Base-by-base conservation (phyloP, 2,888 invertebrate genomes). In the Rutpela maculata region DNA sequence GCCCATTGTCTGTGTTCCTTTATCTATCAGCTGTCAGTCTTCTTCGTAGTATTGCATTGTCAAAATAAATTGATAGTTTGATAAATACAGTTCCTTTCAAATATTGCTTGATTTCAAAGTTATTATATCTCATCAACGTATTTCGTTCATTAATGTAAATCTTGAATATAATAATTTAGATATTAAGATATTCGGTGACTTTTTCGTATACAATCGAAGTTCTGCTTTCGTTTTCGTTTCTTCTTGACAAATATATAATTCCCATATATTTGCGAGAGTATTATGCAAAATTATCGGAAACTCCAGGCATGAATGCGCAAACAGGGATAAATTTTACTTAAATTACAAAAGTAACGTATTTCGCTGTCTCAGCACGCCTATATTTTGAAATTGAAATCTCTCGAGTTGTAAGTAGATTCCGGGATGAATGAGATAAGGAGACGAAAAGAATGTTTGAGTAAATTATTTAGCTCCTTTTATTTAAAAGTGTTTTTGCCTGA, bases 241-340 rank as follows among this genome's bases (percentile, higher is more conserved):
- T 43, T 43, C 12, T 43, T 43, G 15, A 43, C 43, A 43, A 43
- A 15, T 15, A 9, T 43, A 43, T 2, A 50, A 50, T 50, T 50
- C n/a, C 3, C n/a, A 50, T 50, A 50, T 50, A 50, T 50, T 50
- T 50, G 2, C n/a, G 50, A n/a, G n/a, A n/a, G 15, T 50, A 50
- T 50, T 50, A 50, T 50, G 50, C n/a, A 50, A 50, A 50, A n/a
- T 50, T 50, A 50, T 50, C 50, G 50, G n/a, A 50, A 50, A 50
- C 50, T 50, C 50, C 50, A 50, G 50, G n/a, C 50, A n/a, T 50
- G 50, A 50, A n/a, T 62, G 31, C 62, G 22, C 9, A 62, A 62
- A 62, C 15, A 62, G 62, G 31, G 15, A n/a, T 62, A 62, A 22
- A 65, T 65, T 65, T 65, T 65, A 50, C 65, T 19, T 65, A 65